Base-by-base conservation (phyloP, 1,140 invertebrate genomes). In the Procambarus virginalis region DNA sequence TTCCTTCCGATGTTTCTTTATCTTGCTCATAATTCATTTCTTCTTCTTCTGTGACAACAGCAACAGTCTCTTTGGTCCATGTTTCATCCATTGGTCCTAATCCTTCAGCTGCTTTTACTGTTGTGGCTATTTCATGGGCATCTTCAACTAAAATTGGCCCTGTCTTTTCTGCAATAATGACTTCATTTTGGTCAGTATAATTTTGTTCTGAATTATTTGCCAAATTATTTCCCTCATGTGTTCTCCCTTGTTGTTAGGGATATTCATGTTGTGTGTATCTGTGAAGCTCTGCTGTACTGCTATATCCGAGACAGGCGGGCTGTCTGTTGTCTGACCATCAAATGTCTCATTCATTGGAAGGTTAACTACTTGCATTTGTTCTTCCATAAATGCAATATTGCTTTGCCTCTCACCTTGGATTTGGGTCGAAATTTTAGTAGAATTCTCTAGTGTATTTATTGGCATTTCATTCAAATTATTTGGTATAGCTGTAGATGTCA, bases 141-240 rank as follows among this genome's bases (percentile, higher is more conserved):
- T 60, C 79, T 1, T 58, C 2, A 49, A 81, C 79, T 34, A 81
- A 81, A 9, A 81, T 81, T 6, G 79, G 55, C n/a, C 79, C 79
- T 3, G 20, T 34, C 51, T 60, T 20, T n/a, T 14, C 79, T 60
- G 20, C 45, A 60, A n/a, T 17, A 34, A 6, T 12, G 14, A 45
- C 5, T 34, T 81, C n/a, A 17, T 22, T 49, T 81, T 20, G n/a
- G 9, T 81, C n/a, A 3, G 12, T 12, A 12, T 55, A 12, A 12
- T 60, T 20, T 20, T 51, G 60, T 14, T 49, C 51, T 81, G 49
- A 4, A 9, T 73, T 34, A 2, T 73, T 9, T 14, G 5, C 34
- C 34, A 10, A 34, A n/a, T 14, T 5, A 34, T 2, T 73, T 73
- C 22, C 68, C 34, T 73, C 22, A 73, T 34, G 14, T 4, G 20